Evolutionary conservation across 2,797 vertebrate species (phyloP).

Genomic region (Lindbergichthys nudifrons): DNA sequence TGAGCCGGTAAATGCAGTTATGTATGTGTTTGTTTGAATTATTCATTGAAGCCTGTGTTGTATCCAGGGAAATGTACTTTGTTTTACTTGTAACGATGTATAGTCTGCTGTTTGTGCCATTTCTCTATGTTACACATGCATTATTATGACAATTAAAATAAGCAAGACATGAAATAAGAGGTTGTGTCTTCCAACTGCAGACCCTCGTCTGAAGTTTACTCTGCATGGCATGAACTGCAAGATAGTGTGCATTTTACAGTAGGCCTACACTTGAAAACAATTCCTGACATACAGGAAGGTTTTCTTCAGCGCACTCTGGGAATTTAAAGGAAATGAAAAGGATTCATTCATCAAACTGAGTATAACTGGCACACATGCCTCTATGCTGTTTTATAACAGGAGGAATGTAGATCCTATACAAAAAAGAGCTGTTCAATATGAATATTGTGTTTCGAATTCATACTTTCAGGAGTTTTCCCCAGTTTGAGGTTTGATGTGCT

Average conservation of each 20-base stretch:
- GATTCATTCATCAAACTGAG: slow-evolving; percentile 60
- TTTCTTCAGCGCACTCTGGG: slow-evolving; percentile 5
- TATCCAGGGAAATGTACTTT: slow-evolving; percentile 15
- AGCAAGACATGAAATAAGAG: slow-evolving; percentile 50
- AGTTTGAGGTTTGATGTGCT: slow-evolving; percentile 35
- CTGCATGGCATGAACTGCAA: not conserved
- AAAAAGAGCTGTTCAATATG: slow-evolving; percentile 46
- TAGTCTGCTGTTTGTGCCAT: slow-evolving; percentile 41
- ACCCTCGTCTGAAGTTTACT: slow-evolving; percentile 27
- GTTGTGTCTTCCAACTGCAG: slow-evolving; percentile 44
- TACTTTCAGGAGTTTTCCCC: slow-evolving; percentile 20
- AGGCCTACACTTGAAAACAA: slow-evolving; percentile 20
- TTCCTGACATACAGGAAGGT: slow-evolving; percentile 15
- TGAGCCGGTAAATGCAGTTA: slow-evolving; percentile 1
- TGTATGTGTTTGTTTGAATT: slow-evolving; percentile 50
- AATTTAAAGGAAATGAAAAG: slow-evolving; percentile 50
- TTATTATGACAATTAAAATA: slow-evolving; percentile 68
- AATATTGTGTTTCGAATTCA: slow-evolving; percentile 43
- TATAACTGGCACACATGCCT: slow-evolving; percentile 36
- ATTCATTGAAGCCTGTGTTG: slow-evolving; percentile 27
- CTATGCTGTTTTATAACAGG: slow-evolving; percentile 32
- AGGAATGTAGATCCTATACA: slow-evolving; percentile 16
- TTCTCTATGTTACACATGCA: slow-evolving; percentile 47
- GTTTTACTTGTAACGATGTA: slow-evolving; percentile 46
- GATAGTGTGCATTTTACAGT: slow-evolving; percentile 21